Evolutionary conservation across 2,888 invertebrate species (phyloP).

Genomic region (Strigamia transsilvanica): DNA sequence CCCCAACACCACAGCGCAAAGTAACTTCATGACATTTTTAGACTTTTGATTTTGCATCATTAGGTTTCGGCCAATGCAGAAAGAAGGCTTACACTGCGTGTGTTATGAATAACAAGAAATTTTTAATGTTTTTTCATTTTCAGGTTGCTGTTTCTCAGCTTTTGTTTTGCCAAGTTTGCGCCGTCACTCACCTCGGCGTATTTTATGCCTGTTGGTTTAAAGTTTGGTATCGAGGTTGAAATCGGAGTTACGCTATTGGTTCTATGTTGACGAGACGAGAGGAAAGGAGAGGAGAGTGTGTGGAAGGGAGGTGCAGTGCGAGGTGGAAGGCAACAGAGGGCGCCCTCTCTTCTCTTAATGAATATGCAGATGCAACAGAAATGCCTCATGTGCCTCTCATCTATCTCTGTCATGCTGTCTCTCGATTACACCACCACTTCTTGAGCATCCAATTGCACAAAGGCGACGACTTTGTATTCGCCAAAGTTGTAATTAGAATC

Average conservation of each 20-base stretch:
- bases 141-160: neutral
- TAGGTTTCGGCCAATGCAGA: neutral
- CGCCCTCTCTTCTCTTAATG: conserved; percentile 52
- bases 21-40: neutral
- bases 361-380: conserved; percentile 53
- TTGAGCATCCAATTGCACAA: conserved; percentile 50
- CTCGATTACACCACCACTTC: conserved; percentile 52
- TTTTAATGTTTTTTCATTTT: neutral
- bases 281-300: neutral
- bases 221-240: conserved; percentile 15
- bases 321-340: conserved; percentile 37
- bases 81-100: neutral
- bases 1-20: neutral
- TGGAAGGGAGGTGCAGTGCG: neutral
- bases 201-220: conserved; percentile 34
- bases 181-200: neutral
- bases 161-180: neutral
- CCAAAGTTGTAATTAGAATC: conserved; percentile 51
- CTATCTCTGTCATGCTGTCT: conserved; percentile 50
- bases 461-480: conserved; percentile 42
- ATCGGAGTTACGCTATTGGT: conserved; percentile 7
- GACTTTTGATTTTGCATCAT: conserved; percentile 13
- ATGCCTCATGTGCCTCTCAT: conserved; percentile 51
- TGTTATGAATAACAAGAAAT: neutral
- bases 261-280: conserved; percentile 17